Evolutionary conservation across 2,797 vertebrate species (phyloP).

Genomic region (Eulemur rubriventer): DNA sequence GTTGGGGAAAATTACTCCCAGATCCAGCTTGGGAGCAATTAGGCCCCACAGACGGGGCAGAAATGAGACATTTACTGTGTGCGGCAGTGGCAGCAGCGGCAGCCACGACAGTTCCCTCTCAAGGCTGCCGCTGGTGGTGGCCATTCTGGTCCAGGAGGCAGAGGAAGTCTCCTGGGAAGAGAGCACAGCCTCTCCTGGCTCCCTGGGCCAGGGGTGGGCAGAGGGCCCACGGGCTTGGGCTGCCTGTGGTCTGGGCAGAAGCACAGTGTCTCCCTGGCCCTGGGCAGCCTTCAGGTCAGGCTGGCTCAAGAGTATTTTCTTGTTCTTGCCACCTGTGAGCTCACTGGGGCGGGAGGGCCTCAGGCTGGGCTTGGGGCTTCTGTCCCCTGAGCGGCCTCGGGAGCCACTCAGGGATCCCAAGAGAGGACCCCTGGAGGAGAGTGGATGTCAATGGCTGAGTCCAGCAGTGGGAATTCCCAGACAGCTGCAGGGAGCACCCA

Average conservation of each 20-base stretch:
- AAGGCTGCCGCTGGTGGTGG: not conserved
- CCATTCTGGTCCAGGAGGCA: not conserved
- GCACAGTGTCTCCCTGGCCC: accelerated
- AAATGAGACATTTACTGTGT: slow-evolving; percentile 86
- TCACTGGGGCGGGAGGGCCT: too few relatives aligned
- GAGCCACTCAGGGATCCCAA: not conserved
- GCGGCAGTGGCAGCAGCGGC: accelerated
- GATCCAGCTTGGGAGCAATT: slow-evolving; percentile 86
- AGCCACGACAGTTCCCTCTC: not conserved
- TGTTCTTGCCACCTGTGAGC: not conserved
- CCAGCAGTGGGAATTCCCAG: not conserved
- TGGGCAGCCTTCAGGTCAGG: not conserved
- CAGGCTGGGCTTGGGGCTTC: not conserved
- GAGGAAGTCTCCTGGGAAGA: not conserved
- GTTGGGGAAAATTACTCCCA: slow-evolving; percentile 85
- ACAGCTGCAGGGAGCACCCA: not conserved
- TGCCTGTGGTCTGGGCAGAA: not conserved
- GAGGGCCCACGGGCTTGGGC: not conserved
- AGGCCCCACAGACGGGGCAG: slow-evolving; percentile 84
- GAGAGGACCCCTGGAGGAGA: not conserved
- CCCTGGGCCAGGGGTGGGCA: not conserved
- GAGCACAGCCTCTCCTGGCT: not conserved
- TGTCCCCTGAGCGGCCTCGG: accelerated
- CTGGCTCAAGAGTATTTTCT: not conserved
- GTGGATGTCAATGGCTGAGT: accelerated